Base-by-base conservation (phyloP, 2,113 vertebrate species). In the Cariama cristata region DNA sequence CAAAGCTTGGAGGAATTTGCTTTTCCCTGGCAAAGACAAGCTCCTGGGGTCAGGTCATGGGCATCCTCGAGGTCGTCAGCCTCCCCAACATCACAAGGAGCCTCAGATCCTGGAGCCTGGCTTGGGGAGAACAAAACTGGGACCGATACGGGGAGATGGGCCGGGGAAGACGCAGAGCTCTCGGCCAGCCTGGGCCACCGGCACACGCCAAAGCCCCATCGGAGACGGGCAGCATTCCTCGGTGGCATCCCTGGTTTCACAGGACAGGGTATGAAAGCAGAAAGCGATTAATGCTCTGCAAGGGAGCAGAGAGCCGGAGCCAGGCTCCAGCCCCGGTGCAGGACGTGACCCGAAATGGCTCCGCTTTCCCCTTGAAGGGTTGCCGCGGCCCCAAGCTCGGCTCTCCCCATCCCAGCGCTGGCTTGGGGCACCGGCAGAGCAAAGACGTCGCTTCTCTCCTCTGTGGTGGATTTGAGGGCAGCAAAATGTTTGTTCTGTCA, bases 401-500 rank as follows among this genome's bases (percentile, higher is more conserved):
- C 9, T 74, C 30, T 44, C 30, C 79, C 86, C 83, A n/a, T 88
- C 56, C 91, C 38, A 1, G 67, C 1, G 8, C 67, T 80, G 96
- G 88, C 95, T 81, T 23, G 0, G 73, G 72, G 73, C 88, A 84
- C 77, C 5, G 19, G 80, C 42, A 62, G 67, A 69, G 75, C 15
- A 20, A 95, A 67, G 64, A 93, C 62, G 4, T 85, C 44, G 3
- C 92, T 91, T 40, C 91, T 85, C 56, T 97, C 92, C 68, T 83
- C 93, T 27, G 72, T 8, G 26, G 81, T 84, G 92, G 93, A 97
- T 94, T 95, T 67, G 81, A 97, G 84, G 38, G 55, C 80, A 95
- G 95, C 68, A 92, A 96, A 95, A 62, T 97, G 96, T 97, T 98
- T 98, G 96, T 97, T 97, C 93, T 97, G 97, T 97, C 97, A 97